Evolutionary conservation across 2,888 invertebrate genomes (phyloP).

Genomic region (Chalcis sispes): DNA sequence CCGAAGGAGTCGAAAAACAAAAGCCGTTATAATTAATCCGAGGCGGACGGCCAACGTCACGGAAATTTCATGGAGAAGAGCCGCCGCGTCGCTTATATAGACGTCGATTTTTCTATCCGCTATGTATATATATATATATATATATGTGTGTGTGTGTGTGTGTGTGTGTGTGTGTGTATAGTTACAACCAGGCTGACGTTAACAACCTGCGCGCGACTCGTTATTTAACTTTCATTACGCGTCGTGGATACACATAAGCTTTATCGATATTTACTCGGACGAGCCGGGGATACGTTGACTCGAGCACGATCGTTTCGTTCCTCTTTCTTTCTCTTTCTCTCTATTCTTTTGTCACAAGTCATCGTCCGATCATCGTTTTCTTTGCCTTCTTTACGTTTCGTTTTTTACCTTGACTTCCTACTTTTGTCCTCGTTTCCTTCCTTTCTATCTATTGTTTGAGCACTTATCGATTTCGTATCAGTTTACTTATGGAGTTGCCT

Average conservation of each 20-base stretch:
- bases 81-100: not conserved
- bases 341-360: not conserved
- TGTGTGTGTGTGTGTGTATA: too few species aligned
- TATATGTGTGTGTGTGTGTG: too few species aligned
- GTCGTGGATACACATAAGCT: slow-evolving; percentile 63
- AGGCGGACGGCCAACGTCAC: slow-evolving; percentile 62
- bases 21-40: slow-evolving; percentile 69
- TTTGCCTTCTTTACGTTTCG: slow-evolving; percentile 29
- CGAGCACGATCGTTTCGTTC: slow-evolving; percentile 64
- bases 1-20: slow-evolving; percentile 58
- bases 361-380: not conserved
- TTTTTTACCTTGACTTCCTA: not conserved
- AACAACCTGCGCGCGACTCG: slow-evolving; percentile 38
- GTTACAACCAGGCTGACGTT: slow-evolving; percentile 1
- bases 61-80: slow-evolving; percentile 61
- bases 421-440: not conserved
- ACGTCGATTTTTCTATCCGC: slow-evolving; percentile 34
- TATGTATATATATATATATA: too few species aligned
- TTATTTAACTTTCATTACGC: slow-evolving; percentile 73
- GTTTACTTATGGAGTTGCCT: not conserved
- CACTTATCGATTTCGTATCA: not conserved
- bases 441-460: not conserved
- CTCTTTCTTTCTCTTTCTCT: not conserved
- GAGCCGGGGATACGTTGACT: slow-evolving; percentile 66
- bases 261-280: slow-evolving; percentile 68